These are phyloP conservation scores for Montipora capitata DNA, from an alignment of 92 coral and sea anemone genomes.

Conservation along the genomic window DNA sequence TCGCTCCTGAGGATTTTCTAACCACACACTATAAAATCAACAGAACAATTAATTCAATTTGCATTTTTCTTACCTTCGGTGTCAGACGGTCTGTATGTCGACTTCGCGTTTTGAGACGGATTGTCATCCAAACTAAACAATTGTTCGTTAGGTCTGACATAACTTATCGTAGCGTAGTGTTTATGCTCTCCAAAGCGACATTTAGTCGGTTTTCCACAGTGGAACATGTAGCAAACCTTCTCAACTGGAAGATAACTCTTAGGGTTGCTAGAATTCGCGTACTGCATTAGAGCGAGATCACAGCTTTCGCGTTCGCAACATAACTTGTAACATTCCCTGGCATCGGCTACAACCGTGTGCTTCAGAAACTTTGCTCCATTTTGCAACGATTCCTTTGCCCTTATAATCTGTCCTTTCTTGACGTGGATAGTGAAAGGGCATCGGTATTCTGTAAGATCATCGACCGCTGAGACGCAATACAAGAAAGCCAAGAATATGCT, in stretches of 20 bases:
- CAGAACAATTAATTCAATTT: neutral
- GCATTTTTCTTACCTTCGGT: conserved; percentile 9
- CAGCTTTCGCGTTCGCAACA: conserved; percentile 78
- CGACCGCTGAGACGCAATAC: conserved; percentile 27
- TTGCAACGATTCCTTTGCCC: conserved; percentile 67
- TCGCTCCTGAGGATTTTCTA: no score
- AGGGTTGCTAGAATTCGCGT: conserved; percentile 42
- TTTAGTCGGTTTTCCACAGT: conserved; percentile 82
- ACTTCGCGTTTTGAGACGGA: neutral
- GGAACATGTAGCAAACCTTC: conserved; percentile 81
- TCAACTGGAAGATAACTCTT: conserved; percentile 6
- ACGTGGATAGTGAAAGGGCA: conserved; percentile 78
- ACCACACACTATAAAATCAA: no score
- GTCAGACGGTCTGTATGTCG: conserved; percentile 5
- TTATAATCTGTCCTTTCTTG: conserved; percentile 75
- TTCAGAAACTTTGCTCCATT: conserved; percentile 79
- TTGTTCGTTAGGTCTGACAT: conserved; percentile 52
- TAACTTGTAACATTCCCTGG: conserved; percentile 78
- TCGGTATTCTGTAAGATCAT: conserved; percentile 20
- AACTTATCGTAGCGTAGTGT: conserved; percentile 79
- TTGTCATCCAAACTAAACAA: neutral
- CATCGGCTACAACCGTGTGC: conserved; percentile 34
- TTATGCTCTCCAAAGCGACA: conserved; percentile 77
- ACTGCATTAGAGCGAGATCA: conserved; percentile 85
- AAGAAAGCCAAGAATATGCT: conserved; percentile 79